Evolutionary conservation across 2,113 vertebrate genomes (phyloP).

Genomic region (Todiramphus saurophagus): DNA sequence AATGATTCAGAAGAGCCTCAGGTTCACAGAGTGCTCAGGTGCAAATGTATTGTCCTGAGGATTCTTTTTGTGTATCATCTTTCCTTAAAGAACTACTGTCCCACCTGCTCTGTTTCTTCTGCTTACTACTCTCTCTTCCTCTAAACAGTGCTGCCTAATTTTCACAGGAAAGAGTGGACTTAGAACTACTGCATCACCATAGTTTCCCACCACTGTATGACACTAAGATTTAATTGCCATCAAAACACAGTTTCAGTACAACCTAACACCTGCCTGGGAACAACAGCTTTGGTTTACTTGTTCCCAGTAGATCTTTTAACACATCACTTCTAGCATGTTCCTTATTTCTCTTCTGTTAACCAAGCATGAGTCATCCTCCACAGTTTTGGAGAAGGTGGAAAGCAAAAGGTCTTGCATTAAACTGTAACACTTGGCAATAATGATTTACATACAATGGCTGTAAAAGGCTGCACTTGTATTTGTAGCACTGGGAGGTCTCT

Average conservation of each 20-base stretch:
- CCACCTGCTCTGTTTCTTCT: slow-evolving; percentile 1
- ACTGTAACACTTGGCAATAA: not conserved
- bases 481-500: not conserved
- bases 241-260: not conserved
- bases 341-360: slow-evolving; percentile 1
- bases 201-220: not conserved
- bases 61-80: not conserved
- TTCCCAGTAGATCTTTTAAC: not conserved
- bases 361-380: not conserved
- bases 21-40: not conserved
- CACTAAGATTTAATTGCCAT: not conserved
- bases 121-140: not conserved
- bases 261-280: not conserved
- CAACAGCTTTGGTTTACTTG: not conserved
- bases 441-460: not conserved
- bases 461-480: not conserved
- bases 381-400: not conserved
- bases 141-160: not conserved
- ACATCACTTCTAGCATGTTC: not conserved
- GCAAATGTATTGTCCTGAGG: not conserved
- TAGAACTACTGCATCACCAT: not conserved
- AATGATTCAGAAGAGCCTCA: not conserved
- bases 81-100: not conserved
- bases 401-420: not conserved
- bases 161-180: slow-evolving; percentile 39